Base-by-base conservation (phyloP, 1,140 invertebrate species). In the Aphelenchoides fujianensis region DNA sequence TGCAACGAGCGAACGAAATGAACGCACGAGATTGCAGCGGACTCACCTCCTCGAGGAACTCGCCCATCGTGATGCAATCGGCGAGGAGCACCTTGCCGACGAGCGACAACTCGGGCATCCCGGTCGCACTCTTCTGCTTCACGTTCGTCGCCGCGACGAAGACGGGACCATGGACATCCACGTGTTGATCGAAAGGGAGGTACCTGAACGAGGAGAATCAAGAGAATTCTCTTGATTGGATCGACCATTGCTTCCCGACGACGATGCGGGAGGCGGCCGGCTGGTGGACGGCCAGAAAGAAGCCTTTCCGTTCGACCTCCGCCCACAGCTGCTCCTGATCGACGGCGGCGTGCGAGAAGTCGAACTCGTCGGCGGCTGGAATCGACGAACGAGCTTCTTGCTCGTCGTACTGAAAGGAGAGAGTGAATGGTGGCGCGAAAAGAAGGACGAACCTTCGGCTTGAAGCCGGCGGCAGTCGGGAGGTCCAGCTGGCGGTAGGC, bases 21-120 rank as follows among this genome's bases (percentile, higher is more conserved):
- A 34, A 23, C 41, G 23, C 2, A 72, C 16, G 1, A 68, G 74
- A 1, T 27, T 12, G 69, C 0, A 27, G 16, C n/a, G 9, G 7
- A 7, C 70, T 34, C 16, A 76, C 74, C 34, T 76, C 77, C 19
- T 79, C 61, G 12, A 75, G 23, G 57, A 73, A 79, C 19, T 78
- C 76, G 16, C 31, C 37, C 12, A 66, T 34, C 28, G 68, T 80
- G 5, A 78, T 52, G 35, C 76, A 79, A 19, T 80, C 69, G 9
- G 57, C 23, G 19, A 78, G 28, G 23, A 71, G 68, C 0, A 59
- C 77, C 37, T 69, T 62, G 36, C 76, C 76, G 2, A 81, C n/a
- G 19, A 59, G 41, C 9, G 72, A 68, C 28, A 28, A 68, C 12
- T n/a, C 41, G 3, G 30, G 0, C 9, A 57, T 16, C 30, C 54